These are phyloP conservation scores for Drosophila sproati DNA, from an alignment of 1,140 invertebrate species.

Conservation along the genomic window DNA sequence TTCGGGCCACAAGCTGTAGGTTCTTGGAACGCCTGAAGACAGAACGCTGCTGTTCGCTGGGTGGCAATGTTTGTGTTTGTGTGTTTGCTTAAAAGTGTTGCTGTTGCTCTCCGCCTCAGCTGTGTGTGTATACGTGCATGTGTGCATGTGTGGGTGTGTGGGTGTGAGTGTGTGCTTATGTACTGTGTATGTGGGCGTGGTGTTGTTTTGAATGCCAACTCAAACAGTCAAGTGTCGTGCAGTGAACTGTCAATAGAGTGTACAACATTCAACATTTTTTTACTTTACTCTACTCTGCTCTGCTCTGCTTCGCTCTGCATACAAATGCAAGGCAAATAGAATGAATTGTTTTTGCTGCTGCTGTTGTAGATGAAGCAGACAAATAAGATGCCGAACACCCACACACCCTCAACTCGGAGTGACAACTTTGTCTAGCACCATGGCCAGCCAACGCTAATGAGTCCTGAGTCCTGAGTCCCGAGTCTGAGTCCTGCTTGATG, in stretches of 20 bases:
- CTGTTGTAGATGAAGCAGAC: constrained; percentile 63
- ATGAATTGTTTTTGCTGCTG: constrained; percentile 33
- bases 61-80: constrained; percentile 33
- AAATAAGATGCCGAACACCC: constrained; percentile 43
- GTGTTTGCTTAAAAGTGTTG: constrained; percentile 45
- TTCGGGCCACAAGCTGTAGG: background rate
- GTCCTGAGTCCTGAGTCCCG: constrained; percentile 56
- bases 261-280: constrained; percentile 56
- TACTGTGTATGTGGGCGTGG: constrained; percentile 34
- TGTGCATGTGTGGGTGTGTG: constrained; percentile 17
- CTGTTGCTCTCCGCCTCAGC: constrained; percentile 2
- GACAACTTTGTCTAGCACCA: constrained; percentile 48
- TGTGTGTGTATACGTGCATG: constrained; percentile 4
- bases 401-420: constrained; percentile 11
- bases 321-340: constrained; percentile 62
- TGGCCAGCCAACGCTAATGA: constrained; percentile 71
- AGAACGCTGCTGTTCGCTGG: constrained; percentile 26
- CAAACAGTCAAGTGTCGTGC: constrained; percentile 82
- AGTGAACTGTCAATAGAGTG: constrained; percentile 83
- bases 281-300: constrained; percentile 21
- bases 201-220: constrained; percentile 80
- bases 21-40: constrained; percentile 35
- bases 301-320: constrained; percentile 31
- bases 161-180: constrained; percentile 18
- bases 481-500: constrained; percentile 15